Conservation (phyloP, 1,140 invertebrate species). For the Apis florea region DNA sequence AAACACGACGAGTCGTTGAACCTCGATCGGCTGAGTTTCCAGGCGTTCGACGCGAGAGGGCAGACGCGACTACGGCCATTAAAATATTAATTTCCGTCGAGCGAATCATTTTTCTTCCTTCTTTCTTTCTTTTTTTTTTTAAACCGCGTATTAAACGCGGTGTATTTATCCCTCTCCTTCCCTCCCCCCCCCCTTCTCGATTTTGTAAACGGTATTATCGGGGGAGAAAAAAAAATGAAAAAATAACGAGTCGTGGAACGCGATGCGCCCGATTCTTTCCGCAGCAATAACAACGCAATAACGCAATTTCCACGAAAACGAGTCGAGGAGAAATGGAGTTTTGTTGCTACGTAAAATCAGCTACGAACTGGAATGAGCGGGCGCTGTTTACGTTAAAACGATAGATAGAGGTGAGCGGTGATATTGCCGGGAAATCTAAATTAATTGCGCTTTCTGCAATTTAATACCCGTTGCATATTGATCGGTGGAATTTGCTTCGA, state of each 20-base stretch:
- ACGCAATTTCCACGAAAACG: slow-evolving; percentile 25
- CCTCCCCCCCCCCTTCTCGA: too few relatives aligned
- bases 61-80: background rate
- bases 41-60: too few relatives aligned
- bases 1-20: background rate
- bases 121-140: background rate
- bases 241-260: too few relatives aligned
- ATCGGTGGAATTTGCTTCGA: background rate
- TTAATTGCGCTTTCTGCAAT: slow-evolving; percentile 34
- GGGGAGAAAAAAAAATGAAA: background rate
- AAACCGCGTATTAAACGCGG: background rate
- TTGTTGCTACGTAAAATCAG: background rate
- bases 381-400: slow-evolving; percentile 24
- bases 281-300: slow-evolving; percentile 6
- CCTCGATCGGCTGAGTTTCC: background rate
- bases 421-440: slow-evolving; percentile 37
- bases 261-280: background rate
- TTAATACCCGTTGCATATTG: slow-evolving; percentile 14
- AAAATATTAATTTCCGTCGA: slow-evolving; percentile 33
- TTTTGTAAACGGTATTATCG: background rate
- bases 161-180: too few relatives aligned
- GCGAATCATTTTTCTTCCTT: too few relatives aligned
- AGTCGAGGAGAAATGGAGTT: slow-evolving; percentile 14
- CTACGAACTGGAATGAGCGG: background rate
- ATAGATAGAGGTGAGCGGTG: background rate